A percentile compares a stretch with the other conserved stretches of the same genome.
These are phyloP conservation scores for Atrichornis clamosus DNA, from an alignment of 2,113 vertebrate species.

Conservation along the genomic window DNA sequence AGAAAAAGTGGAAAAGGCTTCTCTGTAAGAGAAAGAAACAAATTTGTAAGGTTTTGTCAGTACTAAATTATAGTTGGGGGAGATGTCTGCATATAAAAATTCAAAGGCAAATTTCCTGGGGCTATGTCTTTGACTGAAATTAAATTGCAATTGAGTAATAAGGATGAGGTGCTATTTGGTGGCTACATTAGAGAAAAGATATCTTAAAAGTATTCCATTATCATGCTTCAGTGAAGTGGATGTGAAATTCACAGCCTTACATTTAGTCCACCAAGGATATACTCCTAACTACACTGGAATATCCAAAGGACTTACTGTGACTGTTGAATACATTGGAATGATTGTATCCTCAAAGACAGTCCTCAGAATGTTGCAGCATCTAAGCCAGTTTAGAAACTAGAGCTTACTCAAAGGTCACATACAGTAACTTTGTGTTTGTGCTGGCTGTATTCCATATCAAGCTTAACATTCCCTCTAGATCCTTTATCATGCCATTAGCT, in stretches of 20 bases:
- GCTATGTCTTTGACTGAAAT: background rate
- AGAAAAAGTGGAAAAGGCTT: background rate
- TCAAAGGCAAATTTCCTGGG: background rate
- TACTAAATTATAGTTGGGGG: background rate
- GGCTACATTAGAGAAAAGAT: background rate
- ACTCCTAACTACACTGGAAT: background rate
- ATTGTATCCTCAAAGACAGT: background rate
- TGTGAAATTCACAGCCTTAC: background rate
- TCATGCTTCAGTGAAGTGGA: background rate
- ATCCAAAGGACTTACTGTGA: background rate
- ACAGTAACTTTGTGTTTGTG: background rate
- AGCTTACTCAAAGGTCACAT: background rate
- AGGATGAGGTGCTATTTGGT: background rate
- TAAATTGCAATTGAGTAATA: background rate
- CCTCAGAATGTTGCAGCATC: background rate
- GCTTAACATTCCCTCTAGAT: background rate
- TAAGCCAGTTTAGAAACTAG: background rate
- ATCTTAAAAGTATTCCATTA: background rate
- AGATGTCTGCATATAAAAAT: background rate
- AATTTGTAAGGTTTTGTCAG: background rate
- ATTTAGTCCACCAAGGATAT: background rate
- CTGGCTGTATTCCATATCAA: background rate
- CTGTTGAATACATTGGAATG: background rate
- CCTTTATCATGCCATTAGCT: background rate
- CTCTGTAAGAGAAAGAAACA: background rate